phyloP scores from a whole-genome alignment of 2,113 vertebrate genomes.

The Tragelaphus buxtoni region DNA sequence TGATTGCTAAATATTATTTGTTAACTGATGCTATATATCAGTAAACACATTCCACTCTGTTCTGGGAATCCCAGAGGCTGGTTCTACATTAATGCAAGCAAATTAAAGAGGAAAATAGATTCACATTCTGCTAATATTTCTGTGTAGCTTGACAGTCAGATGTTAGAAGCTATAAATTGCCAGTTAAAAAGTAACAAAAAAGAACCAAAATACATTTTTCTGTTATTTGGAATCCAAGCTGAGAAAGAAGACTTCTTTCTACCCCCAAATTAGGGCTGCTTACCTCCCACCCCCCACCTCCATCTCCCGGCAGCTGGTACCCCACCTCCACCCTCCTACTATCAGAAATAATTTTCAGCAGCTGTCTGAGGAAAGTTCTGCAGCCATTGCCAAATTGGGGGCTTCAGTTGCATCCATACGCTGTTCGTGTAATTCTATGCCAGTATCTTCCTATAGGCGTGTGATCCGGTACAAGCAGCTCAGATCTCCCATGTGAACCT shows the following conservation, averaged over 20 bases:
- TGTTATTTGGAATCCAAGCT: background rate
- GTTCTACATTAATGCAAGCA: background rate
- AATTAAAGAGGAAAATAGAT: background rate
- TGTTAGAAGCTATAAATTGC: constrained; percentile 33
- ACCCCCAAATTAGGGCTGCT: background rate
- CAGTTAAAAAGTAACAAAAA: constrained; percentile 49
- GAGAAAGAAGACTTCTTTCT: background rate
- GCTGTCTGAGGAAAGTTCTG: constrained; percentile 19
- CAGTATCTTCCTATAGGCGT: background rate
- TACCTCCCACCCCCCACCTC: background rate
- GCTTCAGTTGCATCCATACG: background rate
- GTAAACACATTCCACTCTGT: background rate
- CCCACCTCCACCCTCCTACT: background rate
- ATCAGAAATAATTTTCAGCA: constrained; percentile 51
- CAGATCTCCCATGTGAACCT: background rate
- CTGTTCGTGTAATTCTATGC: background rate
- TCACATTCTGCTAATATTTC: constrained; percentile 11
- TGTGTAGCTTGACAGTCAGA: background rate
- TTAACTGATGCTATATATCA: background rate
- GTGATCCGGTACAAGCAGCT: background rate
- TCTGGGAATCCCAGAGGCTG: background rate
- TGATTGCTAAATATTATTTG: background rate
- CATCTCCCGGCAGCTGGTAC: background rate
- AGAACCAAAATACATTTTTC: background rate
- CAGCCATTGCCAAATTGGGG: background rate